These are phyloP conservation scores for Urechis unicinctus DNA, from an alignment of 2,888 invertebrate genomes.

Conservation along the genomic window DNA sequence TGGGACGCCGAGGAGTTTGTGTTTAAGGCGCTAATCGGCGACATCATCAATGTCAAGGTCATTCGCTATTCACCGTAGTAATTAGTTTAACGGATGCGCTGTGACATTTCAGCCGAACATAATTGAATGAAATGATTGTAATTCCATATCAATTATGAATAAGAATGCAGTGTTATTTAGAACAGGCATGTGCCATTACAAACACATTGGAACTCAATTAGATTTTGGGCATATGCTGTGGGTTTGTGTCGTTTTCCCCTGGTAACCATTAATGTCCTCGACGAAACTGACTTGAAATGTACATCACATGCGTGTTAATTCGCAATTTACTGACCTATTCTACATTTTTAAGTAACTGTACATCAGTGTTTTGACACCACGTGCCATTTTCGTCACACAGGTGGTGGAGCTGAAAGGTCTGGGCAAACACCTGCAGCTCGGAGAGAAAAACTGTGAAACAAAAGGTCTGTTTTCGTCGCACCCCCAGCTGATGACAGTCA, in stretches of 20 bases:
- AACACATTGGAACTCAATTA: too few relatives aligned
- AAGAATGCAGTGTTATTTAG: too few relatives aligned
- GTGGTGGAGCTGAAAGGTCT: constrained; percentile 50
- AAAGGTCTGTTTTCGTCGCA: constrained; percentile 57
- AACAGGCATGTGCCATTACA: too few relatives aligned
- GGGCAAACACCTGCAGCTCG: constrained; percentile 49
- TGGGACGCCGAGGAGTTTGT: constrained; percentile 52
- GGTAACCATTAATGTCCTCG: too few relatives aligned
- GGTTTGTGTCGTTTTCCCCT: too few relatives aligned
- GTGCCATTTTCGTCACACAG: constrained; percentile 23
- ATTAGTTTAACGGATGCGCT: not conserved
- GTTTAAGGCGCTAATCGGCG: constrained; percentile 54
- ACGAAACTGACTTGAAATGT: not conserved
- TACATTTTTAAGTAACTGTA: not conserved
- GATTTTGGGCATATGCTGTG: too few relatives aligned
- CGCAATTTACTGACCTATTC: not conserved
- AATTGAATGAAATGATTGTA: too few relatives aligned
- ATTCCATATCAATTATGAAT: too few relatives aligned
- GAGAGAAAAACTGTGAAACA: constrained; percentile 57
- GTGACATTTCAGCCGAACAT: not conserved
- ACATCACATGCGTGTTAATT: not conserved
- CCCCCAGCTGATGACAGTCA: constrained; percentile 58
- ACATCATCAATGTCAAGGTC: constrained; percentile 56
- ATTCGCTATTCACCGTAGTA: not conserved
- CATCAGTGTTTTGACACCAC: not conserved